Base-by-base conservation (phyloP, 2,888 invertebrate species). In the Drosophila mimica region DNA sequence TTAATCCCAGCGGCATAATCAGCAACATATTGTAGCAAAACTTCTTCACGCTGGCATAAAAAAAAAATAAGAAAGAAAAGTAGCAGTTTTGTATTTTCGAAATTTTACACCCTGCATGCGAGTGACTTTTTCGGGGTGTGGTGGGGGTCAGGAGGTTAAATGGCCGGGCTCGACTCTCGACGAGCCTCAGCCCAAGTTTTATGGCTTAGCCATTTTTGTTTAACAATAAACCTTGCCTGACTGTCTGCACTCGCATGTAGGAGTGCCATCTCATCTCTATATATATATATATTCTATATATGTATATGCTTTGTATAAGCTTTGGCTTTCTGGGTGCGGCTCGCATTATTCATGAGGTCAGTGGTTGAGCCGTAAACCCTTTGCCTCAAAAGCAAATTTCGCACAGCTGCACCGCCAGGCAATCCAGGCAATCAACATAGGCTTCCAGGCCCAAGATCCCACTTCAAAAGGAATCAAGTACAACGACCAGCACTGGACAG, bases 11-110 rank as follows among this genome's bases (percentile, higher is more conserved):
- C 87, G 88, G 88, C 82, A 82, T 88, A 89, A 88, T 88, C 88
- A 88, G 90, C 87, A 89, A 88, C 88, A 88, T 88, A 88, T 88
- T 88, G 88, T 84, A 89, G 88, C 89, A 89, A 87, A 86, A 86
- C 76, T 85, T 78, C 76, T 84, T 82, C 74, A 82, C 81, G 58
- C 79, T 76, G 82, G 68, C 79, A 83, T 80, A 82, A 86, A 82
- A 76, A 75, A 43, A 15, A 8, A 20, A 25, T 25, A 53, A 38
- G 15, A 20, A 13, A 20, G 33, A 53, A 53, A 53, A 30, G 76
- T 78, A 75, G 73, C 80, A 82, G 74, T 76, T 82, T 82, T 85
- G 83, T 87, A 74, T 79, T 77, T 74, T 74, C 63, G 68, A 84
- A 82, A 88, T 75, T 86, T 80, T 76, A 82, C 87, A 86, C 82